Conservation (phyloP, 2,888 invertebrate species). For the Microdon myrmicae region DNA sequence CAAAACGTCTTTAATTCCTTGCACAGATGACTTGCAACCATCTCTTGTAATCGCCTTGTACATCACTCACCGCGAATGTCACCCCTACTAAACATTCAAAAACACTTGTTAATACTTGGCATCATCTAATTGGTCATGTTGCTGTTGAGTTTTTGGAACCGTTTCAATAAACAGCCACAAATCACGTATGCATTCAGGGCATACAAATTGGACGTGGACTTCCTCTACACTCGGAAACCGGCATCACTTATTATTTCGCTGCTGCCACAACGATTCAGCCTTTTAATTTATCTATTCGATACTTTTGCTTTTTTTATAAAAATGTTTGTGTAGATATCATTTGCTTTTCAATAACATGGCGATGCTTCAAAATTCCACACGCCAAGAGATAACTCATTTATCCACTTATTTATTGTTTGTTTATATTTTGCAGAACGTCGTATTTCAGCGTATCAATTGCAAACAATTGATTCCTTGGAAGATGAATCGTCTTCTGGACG, state of each 20-base stretch:
- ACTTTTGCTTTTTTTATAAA: constrained; percentile 5
- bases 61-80: constrained; percentile 12
- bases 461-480: constrained; percentile 63
- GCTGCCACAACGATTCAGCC: not conserved
- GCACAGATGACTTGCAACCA: no score
- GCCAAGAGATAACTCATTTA: constrained; percentile 23
- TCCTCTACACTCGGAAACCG: constrained; percentile 19
- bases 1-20: no score
- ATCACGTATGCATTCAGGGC: not conserved
- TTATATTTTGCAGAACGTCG: constrained; percentile 65
- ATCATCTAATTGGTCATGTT: constrained; percentile 33
- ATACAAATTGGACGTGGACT: constrained; percentile 20
- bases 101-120: constrained; percentile 39
- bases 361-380: constrained; percentile 36
- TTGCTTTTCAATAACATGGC: constrained; percentile 27
- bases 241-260: not conserved
- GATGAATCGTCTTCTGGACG: constrained; percentile 66
- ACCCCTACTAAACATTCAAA: constrained; percentile 21
- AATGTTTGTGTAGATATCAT: constrained; percentile 35
- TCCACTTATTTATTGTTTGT: constrained; percentile 24
- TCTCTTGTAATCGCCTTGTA: constrained; percentile 8
- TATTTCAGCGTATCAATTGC: constrained; percentile 64
- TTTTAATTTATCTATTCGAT: constrained; percentile 3
- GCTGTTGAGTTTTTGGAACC: no score
- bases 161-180: constrained; percentile 2